Evolutionary conservation across 2,113 vertebrate genomes (phyloP).

Genomic region (Gopherus evgoodei): DNA sequence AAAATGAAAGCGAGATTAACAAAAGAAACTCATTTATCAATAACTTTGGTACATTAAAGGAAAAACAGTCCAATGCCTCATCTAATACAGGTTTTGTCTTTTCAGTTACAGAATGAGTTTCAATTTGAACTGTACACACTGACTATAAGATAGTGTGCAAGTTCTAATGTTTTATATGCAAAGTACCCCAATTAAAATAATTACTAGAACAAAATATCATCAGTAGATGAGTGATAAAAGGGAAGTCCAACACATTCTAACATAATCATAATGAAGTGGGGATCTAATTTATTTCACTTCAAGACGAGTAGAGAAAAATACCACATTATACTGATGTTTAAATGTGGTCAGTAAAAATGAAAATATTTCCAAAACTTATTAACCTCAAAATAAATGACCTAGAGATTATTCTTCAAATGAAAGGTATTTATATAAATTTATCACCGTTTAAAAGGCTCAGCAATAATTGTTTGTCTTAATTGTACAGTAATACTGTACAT

Average conservation of each 20-base stretch:
- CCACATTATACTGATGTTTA: background rate
- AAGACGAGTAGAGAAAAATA: background rate
- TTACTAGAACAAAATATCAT: background rate
- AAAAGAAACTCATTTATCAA: background rate
- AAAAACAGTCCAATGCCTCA: background rate
- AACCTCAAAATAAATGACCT: background rate
- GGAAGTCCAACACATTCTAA: background rate
- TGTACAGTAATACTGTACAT: background rate
- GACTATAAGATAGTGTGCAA: background rate
- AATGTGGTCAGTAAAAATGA: rapidly evolving
- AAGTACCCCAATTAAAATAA: background rate
- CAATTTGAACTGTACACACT: background rate
- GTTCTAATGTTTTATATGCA: background rate
- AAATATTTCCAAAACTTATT: background rate
- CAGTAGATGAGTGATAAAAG: rapidly evolving
- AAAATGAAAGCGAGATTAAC: background rate
- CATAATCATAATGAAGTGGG: background rate
- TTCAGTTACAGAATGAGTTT: background rate
- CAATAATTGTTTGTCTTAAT: background rate
- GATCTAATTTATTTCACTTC: background rate
- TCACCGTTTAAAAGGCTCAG: background rate
- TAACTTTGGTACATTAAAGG: background rate
- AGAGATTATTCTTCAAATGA: background rate
- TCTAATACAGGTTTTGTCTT: background rate
- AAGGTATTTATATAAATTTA: background rate